phyloP scores from a whole-genome alignment of 2,888 invertebrate species.

The Rapana venosa region DNA sequence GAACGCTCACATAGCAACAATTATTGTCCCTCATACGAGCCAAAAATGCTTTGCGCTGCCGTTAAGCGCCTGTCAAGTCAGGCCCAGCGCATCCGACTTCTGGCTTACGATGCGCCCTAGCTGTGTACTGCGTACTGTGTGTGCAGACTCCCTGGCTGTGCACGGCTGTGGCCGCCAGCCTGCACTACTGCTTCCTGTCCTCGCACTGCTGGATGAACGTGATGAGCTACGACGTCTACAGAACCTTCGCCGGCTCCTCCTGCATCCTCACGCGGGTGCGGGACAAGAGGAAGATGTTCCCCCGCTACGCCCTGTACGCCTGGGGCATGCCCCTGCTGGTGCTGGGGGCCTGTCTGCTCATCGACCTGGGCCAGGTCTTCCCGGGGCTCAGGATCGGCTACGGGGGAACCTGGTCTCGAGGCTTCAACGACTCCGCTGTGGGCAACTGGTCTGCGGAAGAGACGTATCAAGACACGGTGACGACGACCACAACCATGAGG shows the following conservation, averaged over 20 bases:
- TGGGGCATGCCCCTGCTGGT: slow-evolving; percentile 84
- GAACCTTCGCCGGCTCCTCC: slow-evolving; percentile 79
- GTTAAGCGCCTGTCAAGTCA: no score
- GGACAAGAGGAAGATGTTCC: slow-evolving; percentile 62
- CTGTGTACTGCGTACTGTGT: no score
- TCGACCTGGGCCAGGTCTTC: slow-evolving; percentile 68
- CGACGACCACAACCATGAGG: not conserved
- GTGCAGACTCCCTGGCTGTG: slow-evolving; percentile 67
- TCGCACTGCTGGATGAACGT: slow-evolving; percentile 85
- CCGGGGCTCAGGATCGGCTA: slow-evolving; percentile 51
- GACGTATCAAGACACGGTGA: not conserved
- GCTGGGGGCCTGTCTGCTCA: slow-evolving; percentile 67
- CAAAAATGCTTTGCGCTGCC: no score
- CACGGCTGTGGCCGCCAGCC: slow-evolving; percentile 82
- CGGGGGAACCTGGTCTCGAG: slow-evolving; percentile 27
- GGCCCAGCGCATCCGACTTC: no score
- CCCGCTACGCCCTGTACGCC: slow-evolving; percentile 81
- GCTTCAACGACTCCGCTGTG: not conserved
- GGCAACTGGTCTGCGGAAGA: not conserved
- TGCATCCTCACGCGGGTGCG: slow-evolving; percentile 68
- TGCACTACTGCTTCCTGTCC: slow-evolving; percentile 84
- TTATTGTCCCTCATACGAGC: no score
- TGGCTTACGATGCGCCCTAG: no score
- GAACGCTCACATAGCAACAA: no score
- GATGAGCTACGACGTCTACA: slow-evolving; percentile 82